Evolutionary conservation across 2,113 vertebrate genomes (phyloP).

Genomic region (Tetrax tetrax): DNA sequence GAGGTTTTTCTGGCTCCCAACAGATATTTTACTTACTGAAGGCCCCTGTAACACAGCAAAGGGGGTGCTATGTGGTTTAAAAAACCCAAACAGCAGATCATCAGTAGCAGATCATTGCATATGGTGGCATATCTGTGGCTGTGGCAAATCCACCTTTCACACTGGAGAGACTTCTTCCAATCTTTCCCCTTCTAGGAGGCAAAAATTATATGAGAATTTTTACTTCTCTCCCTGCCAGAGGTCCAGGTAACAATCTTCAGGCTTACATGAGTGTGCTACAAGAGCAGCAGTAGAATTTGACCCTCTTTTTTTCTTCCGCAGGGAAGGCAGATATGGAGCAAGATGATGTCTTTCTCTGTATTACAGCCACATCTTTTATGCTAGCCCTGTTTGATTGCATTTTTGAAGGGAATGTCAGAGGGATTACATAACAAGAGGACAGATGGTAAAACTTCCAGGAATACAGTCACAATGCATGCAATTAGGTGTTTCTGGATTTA

Average conservation of each 20-base stretch:
- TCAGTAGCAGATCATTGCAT: too few relatives aligned
- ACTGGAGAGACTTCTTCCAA: background rate
- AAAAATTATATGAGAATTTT: background rate
- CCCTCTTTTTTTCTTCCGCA: background rate
- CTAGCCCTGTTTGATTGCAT: background rate
- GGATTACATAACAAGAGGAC: background rate
- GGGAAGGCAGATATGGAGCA: background rate
- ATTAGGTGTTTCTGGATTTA: background rate
- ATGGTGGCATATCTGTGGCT: background rate
- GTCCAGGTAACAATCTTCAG: background rate
- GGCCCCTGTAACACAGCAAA: background rate
- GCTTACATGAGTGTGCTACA: background rate
- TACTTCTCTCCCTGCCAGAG: background rate
- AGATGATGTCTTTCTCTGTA: background rate
- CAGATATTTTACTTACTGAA: background rate
- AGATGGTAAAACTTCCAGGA: background rate
- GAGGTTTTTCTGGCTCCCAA: background rate
- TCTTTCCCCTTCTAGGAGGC: background rate
- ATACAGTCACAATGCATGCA: background rate
- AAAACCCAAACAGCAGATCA: background rate
- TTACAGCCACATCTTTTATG: background rate
- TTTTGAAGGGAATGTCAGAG: background rate
- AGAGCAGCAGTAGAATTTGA: background rate
- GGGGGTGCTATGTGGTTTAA: accelerated
- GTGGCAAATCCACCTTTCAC: background rate